Evolutionary conservation across 2,797 vertebrate species (phyloP), one percentile per base, ranked within the genome.

Genomic region (Cryptoblepharus egeriae): DNA sequence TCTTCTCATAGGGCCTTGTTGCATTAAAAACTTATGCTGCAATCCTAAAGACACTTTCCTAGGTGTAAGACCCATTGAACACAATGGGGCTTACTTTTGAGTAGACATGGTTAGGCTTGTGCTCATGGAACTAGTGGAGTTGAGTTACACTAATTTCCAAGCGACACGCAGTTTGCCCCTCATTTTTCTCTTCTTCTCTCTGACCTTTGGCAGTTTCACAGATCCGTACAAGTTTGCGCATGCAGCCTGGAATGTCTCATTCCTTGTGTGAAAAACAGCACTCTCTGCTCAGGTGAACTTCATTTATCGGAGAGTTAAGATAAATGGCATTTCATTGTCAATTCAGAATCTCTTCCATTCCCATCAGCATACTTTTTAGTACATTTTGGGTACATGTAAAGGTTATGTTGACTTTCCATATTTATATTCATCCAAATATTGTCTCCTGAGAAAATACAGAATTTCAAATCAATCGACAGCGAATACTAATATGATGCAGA

Each of bases 341-440:
- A 45, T 72, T 71, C 45, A 39, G 63, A 80, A 71, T 70, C 69
- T 61, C 55, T 61, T 79, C 28, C n/a, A 3, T 45, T 79, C 18
- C 37, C 32, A 63, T 72, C 68, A 63, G 22, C 68, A 32, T 49
- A 35, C n/a, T 80, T 80, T 80, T 72, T 9, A 30, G 32, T 71
- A 35, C 39, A 79, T 39, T 70, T 71, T 61, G 12, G 39, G 39
- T 57, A 49, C 39, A 77, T 32, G 35, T 8, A 65, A 77, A 22
- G n/a, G 9, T 80, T 45, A 32, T 72, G 39, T 71, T 24, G 5
- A 20, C n/a, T 35, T 63, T 79, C 52, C 18, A 26, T 79, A 60
- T 70, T 70, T 79, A 79, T 42, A 28, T 37, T 30, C 42, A 80
- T 63, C 60, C 64, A 15, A 60, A 58, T 42, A 70, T 22, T 11